Conservation (phyloP, 1,140 invertebrate species). For the Bombus ignitus region DNA sequence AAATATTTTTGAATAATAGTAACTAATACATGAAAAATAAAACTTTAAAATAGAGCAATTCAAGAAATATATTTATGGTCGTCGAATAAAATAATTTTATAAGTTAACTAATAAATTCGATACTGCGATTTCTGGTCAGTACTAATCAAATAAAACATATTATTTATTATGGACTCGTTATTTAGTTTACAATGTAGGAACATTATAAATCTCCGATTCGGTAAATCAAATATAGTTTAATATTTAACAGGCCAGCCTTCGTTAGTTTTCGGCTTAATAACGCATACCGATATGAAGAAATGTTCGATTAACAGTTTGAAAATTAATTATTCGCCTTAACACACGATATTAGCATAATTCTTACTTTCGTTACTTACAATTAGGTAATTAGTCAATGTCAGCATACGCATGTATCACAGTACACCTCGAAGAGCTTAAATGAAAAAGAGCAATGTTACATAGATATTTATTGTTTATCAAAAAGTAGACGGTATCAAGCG, state of each 20-base stretch:
- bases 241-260: conserved; percentile 53
- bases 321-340: conserved; percentile 13
- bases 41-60: neutral
- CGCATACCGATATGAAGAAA: conserved; percentile 34
- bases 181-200: conserved; percentile 62
- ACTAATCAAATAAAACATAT: conserved; percentile 22
- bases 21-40: neutral
- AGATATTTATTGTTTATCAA: neutral
- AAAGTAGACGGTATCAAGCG: neutral
- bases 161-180: conserved; percentile 29
- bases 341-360: conserved; percentile 19
- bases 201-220: conserved; percentile 59
- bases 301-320: conserved; percentile 14
- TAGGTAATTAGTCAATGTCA: conserved; percentile 44
- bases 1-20: neutral
- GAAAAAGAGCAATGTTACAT: conserved; percentile 20
- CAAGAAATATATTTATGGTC: too few species aligned
- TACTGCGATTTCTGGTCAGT: neutral
- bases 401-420: conserved; percentile 60
- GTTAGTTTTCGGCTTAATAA: conserved; percentile 5
- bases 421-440: conserved; percentile 41
- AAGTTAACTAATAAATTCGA: conserved; percentile 9
- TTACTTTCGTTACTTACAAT: conserved; percentile 50
- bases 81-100: neutral
- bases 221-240: conserved; percentile 53